phyloP scores from a whole-genome alignment of 1,140 invertebrate species.

The Drosophila leontia region DNA sequence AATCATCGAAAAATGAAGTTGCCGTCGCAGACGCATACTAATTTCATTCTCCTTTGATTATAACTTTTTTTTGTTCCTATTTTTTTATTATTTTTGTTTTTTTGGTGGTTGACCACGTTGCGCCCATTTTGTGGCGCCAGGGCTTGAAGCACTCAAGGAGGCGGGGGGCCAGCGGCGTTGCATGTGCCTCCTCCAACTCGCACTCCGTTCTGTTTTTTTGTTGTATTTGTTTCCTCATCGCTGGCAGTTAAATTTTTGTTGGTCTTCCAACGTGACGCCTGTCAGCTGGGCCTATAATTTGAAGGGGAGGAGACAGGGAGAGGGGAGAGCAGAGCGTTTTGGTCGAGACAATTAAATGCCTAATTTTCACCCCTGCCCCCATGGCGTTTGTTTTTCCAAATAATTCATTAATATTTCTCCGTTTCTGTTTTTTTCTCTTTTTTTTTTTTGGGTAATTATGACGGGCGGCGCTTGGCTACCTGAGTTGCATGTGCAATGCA shows the following conservation, averaged over 20 bases:
- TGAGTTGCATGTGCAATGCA: conserved; percentile 76
- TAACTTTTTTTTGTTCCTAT: conserved; percentile 13
- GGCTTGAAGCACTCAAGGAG: neutral
- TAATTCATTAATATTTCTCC: conserved; percentile 85
- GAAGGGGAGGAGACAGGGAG: neutral
- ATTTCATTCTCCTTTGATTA: conserved; percentile 45
- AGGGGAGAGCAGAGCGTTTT: conserved; percentile 20
- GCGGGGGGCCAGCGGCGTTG: conserved; percentile 44
- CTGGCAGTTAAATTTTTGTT: conserved; percentile 79
- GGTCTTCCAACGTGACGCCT: conserved; percentile 80
- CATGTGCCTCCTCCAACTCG: conserved; percentile 49
- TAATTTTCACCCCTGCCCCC: conserved; percentile 63
- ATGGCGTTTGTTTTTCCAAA: conserved; percentile 83
- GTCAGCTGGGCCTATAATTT: conserved; percentile 60
- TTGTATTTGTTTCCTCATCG: conserved; percentile 4
- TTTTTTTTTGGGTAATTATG: conserved; percentile 66
- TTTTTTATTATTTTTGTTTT: conserved; percentile 14
- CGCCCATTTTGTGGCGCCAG: conserved; percentile 73
- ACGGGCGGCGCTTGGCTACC: conserved; percentile 63
- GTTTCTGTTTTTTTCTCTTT: conserved; percentile 36
- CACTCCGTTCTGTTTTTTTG: neutral
- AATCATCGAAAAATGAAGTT: conserved; percentile 82
- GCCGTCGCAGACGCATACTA: conserved; percentile 78
- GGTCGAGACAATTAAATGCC: conserved; percentile 80
- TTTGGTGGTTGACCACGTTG: conserved; percentile 72